These are phyloP conservation scores for Diplodus puntazzo DNA, from an alignment of 2,797 vertebrate genomes.

Conservation along the genomic window DNA sequence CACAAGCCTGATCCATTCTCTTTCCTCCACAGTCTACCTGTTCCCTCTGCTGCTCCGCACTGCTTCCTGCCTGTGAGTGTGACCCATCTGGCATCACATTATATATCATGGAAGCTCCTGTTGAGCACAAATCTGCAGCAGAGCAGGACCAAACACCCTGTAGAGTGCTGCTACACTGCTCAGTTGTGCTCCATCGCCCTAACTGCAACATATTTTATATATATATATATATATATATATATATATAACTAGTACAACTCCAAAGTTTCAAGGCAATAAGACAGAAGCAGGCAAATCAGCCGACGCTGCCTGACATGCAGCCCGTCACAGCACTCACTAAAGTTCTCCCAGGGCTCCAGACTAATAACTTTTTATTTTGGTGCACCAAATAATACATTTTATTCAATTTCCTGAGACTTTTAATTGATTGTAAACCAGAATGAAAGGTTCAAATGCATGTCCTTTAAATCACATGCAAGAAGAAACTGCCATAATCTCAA, in stretches of 20 bases:
- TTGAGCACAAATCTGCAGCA: constrained; percentile 29
- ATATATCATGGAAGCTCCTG: constrained; percentile 42
- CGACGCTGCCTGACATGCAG: no score
- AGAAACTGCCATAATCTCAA: no score
- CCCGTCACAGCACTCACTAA: no score
- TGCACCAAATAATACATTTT: no score
- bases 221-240: no score
- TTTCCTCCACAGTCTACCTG: constrained; percentile 26
- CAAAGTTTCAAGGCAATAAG: neutral
- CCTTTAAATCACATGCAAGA: no score
- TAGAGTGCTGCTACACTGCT: constrained; percentile 4
- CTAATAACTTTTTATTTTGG: no score
- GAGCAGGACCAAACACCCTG: constrained; percentile 20
- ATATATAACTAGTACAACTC: neutral
- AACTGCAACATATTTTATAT: constrained; percentile 10
- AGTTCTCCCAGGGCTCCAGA: no score
- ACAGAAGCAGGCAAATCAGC: neutral
- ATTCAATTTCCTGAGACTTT: no score
- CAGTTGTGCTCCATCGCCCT: constrained; percentile 14
- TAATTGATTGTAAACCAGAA: no score
- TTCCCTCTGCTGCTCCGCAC: constrained; percentile 19
- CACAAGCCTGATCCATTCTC: constrained; percentile 5
- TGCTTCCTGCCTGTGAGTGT: constrained; percentile 38
- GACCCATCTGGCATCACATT: constrained; percentile 49
- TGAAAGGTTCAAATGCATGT: no score